phyloP scores from a whole-genome alignment of 2,888 invertebrate species.

The Drosophila colorata region DNA sequence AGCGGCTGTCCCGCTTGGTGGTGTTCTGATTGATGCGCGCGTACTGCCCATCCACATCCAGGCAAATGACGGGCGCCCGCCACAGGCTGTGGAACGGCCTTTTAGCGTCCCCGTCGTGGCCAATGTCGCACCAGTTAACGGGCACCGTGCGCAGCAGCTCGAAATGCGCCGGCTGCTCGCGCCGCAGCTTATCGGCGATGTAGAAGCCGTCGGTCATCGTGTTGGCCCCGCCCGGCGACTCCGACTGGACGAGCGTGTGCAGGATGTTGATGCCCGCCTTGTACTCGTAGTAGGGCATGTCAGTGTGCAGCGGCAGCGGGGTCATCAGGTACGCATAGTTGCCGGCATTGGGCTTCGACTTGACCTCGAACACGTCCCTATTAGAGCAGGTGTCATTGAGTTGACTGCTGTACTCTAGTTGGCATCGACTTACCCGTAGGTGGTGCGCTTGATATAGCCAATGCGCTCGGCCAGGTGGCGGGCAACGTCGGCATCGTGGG shows the following conservation, averaged over 20 bases:
- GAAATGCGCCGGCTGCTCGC: constrained; percentile 87
- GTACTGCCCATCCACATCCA: constrained; percentile 86
- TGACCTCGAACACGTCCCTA: constrained; percentile 88
- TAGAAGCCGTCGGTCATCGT: constrained; percentile 89
- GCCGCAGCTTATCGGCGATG: constrained; percentile 87
- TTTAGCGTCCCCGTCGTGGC: constrained; percentile 86
- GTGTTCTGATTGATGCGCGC: constrained; percentile 89
- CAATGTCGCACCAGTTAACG: constrained; percentile 91
- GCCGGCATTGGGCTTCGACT: constrained; percentile 88
- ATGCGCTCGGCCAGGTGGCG: constrained; percentile 87
- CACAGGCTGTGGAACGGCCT: constrained; percentile 88
- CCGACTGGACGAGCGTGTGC: constrained; percentile 89
- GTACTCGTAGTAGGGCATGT: constrained; percentile 91
- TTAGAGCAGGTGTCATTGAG: background rate
- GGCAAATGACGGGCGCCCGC: constrained; percentile 88
- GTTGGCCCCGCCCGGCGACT: constrained; percentile 88
- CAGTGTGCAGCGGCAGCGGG: constrained; percentile 90
- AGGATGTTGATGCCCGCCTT: constrained; percentile 90
- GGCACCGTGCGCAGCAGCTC: constrained; percentile 87
- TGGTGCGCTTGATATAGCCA: constrained; percentile 89
- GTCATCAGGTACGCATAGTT: constrained; percentile 91
- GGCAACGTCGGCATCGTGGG: constrained; percentile 86
- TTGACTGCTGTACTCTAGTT: too few species aligned
- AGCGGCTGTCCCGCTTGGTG: constrained; percentile 89
- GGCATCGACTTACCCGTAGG: constrained; percentile 88